Evolutionary conservation across 2,888 invertebrate species (phyloP).

Genomic region (Amphipoea lucens): DNA sequence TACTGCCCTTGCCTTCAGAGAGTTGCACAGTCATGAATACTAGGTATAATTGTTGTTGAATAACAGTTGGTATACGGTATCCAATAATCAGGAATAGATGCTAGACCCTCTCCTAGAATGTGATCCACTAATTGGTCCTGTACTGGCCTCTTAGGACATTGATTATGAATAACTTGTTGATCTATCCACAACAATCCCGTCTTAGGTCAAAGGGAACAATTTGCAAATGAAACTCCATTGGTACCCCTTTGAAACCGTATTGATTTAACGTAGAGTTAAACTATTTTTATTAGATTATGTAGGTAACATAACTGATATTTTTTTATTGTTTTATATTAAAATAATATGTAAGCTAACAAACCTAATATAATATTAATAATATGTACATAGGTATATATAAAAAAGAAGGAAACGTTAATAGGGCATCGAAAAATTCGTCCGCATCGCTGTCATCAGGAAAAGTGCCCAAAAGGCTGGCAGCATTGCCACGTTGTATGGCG

Average conservation of each 20-base stretch:
- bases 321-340: too few species aligned
- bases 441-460: background rate
- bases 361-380: too few species aligned
- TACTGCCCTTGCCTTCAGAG: too few species aligned
- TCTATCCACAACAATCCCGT: background rate
- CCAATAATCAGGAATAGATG: background rate
- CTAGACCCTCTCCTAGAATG: background rate
- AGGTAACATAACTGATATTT: too few species aligned
- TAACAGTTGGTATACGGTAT: background rate
- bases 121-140: conserved; percentile 1
- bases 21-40: background rate
- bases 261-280: background rate
- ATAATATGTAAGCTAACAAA: too few species aligned
- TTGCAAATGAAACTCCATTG: background rate
- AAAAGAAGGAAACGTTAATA: background rate
- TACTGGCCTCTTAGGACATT: background rate
- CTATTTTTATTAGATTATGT: background rate
- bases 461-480: background rate
- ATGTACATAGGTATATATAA: background rate
- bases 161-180: conserved; percentile 1
- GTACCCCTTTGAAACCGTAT: background rate
- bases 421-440: background rate
- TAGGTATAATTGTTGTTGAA: background rate
- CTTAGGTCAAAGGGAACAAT: background rate
- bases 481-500: background rate